These are phyloP conservation scores for Rhea americana DNA, from an alignment of 2,113 vertebrate species.

Conservation along the genomic window DNA sequence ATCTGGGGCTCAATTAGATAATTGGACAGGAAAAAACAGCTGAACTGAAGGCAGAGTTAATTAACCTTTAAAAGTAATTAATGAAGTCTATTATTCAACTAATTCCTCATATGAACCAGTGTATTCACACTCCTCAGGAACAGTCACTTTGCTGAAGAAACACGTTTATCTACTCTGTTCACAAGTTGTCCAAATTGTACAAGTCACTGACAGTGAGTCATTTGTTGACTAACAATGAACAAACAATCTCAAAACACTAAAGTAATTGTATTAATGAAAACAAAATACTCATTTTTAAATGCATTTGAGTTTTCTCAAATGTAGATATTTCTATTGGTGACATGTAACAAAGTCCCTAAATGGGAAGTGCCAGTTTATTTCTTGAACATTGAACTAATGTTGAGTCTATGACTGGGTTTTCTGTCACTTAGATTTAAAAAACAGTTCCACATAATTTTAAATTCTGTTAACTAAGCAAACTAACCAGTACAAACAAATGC, in stretches of 20 bases:
- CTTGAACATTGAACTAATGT: background rate
- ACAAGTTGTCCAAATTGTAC: background rate
- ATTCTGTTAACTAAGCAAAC: background rate
- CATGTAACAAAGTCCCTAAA: background rate
- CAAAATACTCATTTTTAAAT: background rate
- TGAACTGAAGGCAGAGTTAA: constrained; percentile 10
- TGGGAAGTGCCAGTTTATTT: background rate
- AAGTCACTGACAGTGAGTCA: background rate
- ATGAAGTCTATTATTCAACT: background rate
- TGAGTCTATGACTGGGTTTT: background rate
- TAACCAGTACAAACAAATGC: background rate
- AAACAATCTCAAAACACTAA: background rate
- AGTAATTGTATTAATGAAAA: background rate
- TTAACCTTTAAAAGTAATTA: constrained; percentile 43
- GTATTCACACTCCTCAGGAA: background rate
- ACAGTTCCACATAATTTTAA: background rate
- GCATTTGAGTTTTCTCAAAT: background rate
- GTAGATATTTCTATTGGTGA: background rate
- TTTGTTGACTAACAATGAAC: background rate
- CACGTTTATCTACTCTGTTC: background rate
- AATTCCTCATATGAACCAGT: background rate
- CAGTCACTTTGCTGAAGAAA: constrained; percentile 1
- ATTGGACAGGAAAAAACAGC: background rate
- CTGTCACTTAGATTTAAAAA: background rate
- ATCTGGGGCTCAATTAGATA: fast-evolving